phyloP scores from a whole-genome alignment of 2,113 vertebrate genomes.

The Stigmatopora argus region DNA sequence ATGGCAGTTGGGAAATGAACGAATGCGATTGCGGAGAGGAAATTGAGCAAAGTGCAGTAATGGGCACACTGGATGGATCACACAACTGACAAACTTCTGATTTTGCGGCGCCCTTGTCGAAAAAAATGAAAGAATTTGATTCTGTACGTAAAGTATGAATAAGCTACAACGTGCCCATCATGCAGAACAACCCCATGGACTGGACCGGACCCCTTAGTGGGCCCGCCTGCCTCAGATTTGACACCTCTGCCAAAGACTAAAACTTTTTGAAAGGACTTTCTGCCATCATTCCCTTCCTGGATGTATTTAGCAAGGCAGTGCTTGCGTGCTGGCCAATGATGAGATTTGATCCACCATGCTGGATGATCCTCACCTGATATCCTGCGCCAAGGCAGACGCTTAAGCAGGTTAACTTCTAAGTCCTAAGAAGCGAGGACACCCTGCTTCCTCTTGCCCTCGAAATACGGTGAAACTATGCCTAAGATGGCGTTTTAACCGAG shows the following conservation, averaged over 20 bases:
- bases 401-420: constrained; percentile 59
- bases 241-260: neutral
- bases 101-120: too few species aligned
- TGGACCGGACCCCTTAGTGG: too few species aligned
- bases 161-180: too few species aligned
- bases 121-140: too few species aligned
- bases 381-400: constrained; percentile 45
- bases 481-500: constrained; percentile 48
- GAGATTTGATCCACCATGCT: constrained; percentile 58
- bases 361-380: constrained; percentile 63
- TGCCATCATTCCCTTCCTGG: constrained; percentile 17
- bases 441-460: constrained; percentile 32
- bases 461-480: constrained; percentile 30
- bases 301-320: constrained; percentile 33
- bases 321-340: constrained; percentile 52
- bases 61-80: too few species aligned
- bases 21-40: too few species aligned
- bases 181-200: too few species aligned
- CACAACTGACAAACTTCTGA: too few species aligned
- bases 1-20: too few species aligned
- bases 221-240: too few species aligned
- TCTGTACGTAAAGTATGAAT: too few species aligned
- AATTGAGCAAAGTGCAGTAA: too few species aligned
- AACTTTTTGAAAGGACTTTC: neutral
- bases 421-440: constrained; percentile 51